A percentile compares a stretch with the other conserved stretches of the same genome.
Evolutionary conservation across 2,888 invertebrate genomes (phyloP).

Genomic region (Torymus aiolomorphi): DNA sequence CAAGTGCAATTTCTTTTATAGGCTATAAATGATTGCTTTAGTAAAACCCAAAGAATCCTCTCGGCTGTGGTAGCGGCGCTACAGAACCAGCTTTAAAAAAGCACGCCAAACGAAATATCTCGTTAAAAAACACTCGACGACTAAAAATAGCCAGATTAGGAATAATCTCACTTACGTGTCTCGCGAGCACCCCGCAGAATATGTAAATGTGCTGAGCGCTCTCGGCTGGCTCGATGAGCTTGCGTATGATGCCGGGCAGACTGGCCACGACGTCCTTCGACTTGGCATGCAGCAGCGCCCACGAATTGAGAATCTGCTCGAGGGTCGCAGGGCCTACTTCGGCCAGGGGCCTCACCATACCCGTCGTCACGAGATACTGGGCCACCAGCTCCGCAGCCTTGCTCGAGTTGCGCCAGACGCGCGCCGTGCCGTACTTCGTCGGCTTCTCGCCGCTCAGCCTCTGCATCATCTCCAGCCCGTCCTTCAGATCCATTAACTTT

Average conservation of each 20-base stretch:
- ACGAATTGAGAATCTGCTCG: constrained; percentile 72
- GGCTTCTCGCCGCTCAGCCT: constrained; percentile 75
- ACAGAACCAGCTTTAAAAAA: too few relatives aligned
- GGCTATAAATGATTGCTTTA: too few relatives aligned
- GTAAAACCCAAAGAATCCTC: too few relatives aligned
- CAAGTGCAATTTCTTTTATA: too few relatives aligned
- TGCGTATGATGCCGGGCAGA: constrained; percentile 74
- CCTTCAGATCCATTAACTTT: constrained; percentile 77
- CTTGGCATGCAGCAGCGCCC: constrained; percentile 72
- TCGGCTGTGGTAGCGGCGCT: too few relatives aligned
- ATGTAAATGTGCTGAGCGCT: constrained; percentile 83
- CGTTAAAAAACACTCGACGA: constrained; percentile 61
- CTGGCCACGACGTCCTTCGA: constrained; percentile 68
- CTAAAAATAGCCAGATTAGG: neutral
- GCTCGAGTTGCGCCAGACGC: constrained; percentile 78
- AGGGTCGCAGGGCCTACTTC: constrained; percentile 70
- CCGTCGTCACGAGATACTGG: constrained; percentile 78
- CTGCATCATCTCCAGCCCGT: constrained; percentile 78
- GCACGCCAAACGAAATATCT: too few relatives aligned
- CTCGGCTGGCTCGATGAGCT: constrained; percentile 78
- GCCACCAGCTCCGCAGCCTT: constrained; percentile 78
- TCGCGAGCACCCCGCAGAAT: constrained; percentile 77
- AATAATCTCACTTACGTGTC: constrained; percentile 69
- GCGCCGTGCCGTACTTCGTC: constrained; percentile 76
- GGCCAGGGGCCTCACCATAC: constrained; percentile 77